Percentiles rank a stretch among this genome's conserved stretches.
Conservation (phyloP, 2,888 invertebrate species). For the Morinoia aosen region DNA sequence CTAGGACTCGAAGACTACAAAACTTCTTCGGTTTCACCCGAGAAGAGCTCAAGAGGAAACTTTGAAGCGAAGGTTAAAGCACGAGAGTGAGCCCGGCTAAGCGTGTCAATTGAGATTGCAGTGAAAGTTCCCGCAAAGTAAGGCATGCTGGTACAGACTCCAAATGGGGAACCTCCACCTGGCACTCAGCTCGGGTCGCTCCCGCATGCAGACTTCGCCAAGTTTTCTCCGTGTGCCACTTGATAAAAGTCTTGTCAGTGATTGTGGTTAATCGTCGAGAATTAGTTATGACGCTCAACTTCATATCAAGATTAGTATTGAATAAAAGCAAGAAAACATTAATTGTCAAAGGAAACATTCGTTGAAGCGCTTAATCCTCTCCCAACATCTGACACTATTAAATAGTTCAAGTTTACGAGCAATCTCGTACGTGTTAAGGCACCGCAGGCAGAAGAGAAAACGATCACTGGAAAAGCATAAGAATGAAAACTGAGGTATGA, state of each 20-base stretch:
- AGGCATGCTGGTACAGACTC: slow-evolving; percentile 1
- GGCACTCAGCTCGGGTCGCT: not conserved
- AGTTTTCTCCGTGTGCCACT: not conserved
- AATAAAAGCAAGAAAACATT: not conserved
- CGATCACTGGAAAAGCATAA: not conserved
- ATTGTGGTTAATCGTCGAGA: not conserved
- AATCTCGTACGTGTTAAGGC: not conserved
- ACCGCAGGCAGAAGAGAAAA: not conserved
- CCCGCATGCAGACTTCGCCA: not conserved
- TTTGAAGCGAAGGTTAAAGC: slow-evolving; percentile 28
- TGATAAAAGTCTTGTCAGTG: not conserved
- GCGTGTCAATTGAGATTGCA: slow-evolving; percentile 37
- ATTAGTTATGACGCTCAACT: not conserved
- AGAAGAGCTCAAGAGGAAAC: slow-evolving; percentile 33
- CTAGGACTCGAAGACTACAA: slow-evolving; percentile 15
- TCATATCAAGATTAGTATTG: not conserved
- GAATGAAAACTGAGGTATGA: no score
- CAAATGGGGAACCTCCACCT: not conserved
- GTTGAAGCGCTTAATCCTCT: not conserved
- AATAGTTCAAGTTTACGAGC: not conserved
- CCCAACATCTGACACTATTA: not conserved
- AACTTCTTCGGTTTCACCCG: slow-evolving; percentile 37
- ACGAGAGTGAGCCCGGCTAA: not conserved
- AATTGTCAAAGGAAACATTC: not conserved
- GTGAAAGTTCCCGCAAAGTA: not conserved